A percentile compares a stretch with the other conserved stretches of the same genome.
These are phyloP conservation scores for Zhengitettix transpicula DNA, from an alignment of 2,888 invertebrate genomes.

Conservation along the genomic window DNA sequence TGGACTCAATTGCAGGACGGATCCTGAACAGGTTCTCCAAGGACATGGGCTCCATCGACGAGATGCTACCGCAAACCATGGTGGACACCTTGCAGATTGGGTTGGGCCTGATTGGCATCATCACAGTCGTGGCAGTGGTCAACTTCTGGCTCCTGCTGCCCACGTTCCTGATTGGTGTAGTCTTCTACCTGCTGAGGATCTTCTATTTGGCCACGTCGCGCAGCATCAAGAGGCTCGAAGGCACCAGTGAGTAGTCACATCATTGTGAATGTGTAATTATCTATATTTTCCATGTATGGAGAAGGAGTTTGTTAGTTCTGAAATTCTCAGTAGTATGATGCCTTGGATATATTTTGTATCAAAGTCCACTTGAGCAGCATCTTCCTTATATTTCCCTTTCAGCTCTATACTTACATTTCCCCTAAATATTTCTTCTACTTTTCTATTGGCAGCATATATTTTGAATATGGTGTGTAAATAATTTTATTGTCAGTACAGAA, in stretches of 20 bases:
- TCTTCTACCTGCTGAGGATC: slow-evolving; percentile 58
- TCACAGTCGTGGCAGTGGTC: slow-evolving; percentile 41
- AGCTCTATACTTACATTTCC: no score
- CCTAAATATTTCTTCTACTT: no score
- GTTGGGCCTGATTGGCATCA: slow-evolving; percentile 21
- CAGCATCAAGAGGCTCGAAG: slow-evolving; percentile 22
- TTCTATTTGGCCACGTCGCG: slow-evolving; percentile 51
- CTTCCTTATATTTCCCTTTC: no score
- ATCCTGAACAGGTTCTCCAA: slow-evolving; percentile 81
- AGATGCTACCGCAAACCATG: slow-evolving; percentile 18
- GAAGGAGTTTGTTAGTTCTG: no score
- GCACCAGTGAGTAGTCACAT: slow-evolving; percentile 11
- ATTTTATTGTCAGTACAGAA: no score
- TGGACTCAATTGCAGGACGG: slow-evolving; percentile 49
- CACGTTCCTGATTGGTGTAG: slow-evolving; percentile 45
- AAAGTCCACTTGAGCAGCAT: no score
- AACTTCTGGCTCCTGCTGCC: slow-evolving; percentile 60
- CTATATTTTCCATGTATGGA: no score
- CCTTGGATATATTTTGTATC: no score
- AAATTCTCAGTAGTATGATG: no score
- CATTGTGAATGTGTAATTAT: no score
- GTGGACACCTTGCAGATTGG: slow-evolving; percentile 13
- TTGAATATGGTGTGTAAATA: no score
- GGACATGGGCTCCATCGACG: slow-evolving; percentile 51
- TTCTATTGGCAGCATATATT: no score